A percentile compares a stretch with the other conserved stretches of the same genome.
phyloP scores from a whole-genome alignment of 30 jellyfish, hydroid and myxozoan species.

The Aurelia aurita complex sp. Pacific region DNA sequence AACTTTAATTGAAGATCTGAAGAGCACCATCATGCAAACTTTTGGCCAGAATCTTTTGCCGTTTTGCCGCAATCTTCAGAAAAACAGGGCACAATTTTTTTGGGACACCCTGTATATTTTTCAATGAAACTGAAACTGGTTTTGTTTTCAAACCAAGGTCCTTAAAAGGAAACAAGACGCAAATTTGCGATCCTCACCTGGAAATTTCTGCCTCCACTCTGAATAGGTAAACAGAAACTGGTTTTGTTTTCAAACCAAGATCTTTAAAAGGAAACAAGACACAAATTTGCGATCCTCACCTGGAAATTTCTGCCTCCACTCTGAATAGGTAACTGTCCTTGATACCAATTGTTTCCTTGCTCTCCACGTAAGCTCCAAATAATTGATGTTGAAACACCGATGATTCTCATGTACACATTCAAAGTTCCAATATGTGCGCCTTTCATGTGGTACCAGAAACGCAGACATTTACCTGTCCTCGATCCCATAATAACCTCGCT shows the following conservation, averaged over 20 bases:
- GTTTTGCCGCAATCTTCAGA: too few species aligned
- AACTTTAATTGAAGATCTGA: too few species aligned
- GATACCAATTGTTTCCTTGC: constrained; percentile 81
- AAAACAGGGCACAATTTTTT: too few species aligned
- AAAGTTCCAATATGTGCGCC: constrained; percentile 89
- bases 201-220: constrained; percentile 59
- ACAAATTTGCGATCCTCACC: constrained; percentile 26
- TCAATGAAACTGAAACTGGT: too few species aligned
- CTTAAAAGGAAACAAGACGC: too few species aligned
- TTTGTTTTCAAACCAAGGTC: too few species aligned
- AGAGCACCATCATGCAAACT: too few species aligned
- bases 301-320: constrained; percentile 82
- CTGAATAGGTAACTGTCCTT: constrained; percentile 78
- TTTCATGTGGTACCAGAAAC: constrained; percentile 92
- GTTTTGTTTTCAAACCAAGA: too few species aligned
- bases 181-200: constrained; percentile 48
- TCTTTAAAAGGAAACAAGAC: too few species aligned
- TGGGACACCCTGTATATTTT: too few species aligned
- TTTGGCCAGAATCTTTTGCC: too few species aligned
- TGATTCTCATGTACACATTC: constrained; percentile 72
- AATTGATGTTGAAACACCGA: constrained; percentile 72
- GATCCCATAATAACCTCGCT: constrained; percentile 78
- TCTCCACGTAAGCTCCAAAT: constrained; percentile 78
- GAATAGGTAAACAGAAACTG: too few species aligned
- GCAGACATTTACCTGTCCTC: constrained; percentile 67